Evolutionary conservation across 2,797 vertebrate species (phyloP), one percentile per base, ranked within the genome.

Genomic region (Cossypha dichroa): DNA sequence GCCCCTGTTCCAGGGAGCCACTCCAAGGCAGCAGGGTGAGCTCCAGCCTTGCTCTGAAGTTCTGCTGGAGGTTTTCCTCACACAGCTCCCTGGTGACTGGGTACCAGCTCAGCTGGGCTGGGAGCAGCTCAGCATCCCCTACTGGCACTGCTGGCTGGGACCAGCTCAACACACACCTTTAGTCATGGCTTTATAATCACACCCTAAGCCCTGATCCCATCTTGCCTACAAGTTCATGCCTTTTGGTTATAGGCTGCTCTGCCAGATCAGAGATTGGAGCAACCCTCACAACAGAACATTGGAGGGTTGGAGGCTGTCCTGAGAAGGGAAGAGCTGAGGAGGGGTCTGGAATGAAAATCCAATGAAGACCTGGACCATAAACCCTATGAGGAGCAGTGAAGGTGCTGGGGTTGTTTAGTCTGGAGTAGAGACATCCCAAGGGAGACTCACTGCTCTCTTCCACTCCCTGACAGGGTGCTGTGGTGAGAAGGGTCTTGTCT

Each of bases 161-260:
- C 26, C 43, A 43, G 29, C 55, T 63, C 52, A 15, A 0, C 5
- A 17, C 26, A 72, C 33, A 14, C 11, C 20, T 68, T 26, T 12
- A 28, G 36, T 13, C 14, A 12, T 1, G 6, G 16, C 22, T 48
- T 51, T 29, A 14, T 2, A 58, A 45, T 6, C 66, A 19, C 31
- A 18, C 5, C 33, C 54, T 19, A 18, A 74, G 17, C 25, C 21
- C 26, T 16, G 15, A 26, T 11, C 28, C 25, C 14, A 15, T 6
- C 41, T 26, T 16, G 18, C 1, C 3, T 6, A 1, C 15, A 12
- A 9, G 11, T 28, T 45, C 4, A 5, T 20, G 49, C 4, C 51
- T 3, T 22, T 45, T 51, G 11, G 10, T 15, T 13, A 12, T 17
- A 31, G 41, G 29, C 38, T 46, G 4, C 0, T 1, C 0, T 13